These are phyloP conservation scores for Anoncus sp. DNA, from an alignment of 2,888 invertebrate genomes.

Conservation along the genomic window DNA sequence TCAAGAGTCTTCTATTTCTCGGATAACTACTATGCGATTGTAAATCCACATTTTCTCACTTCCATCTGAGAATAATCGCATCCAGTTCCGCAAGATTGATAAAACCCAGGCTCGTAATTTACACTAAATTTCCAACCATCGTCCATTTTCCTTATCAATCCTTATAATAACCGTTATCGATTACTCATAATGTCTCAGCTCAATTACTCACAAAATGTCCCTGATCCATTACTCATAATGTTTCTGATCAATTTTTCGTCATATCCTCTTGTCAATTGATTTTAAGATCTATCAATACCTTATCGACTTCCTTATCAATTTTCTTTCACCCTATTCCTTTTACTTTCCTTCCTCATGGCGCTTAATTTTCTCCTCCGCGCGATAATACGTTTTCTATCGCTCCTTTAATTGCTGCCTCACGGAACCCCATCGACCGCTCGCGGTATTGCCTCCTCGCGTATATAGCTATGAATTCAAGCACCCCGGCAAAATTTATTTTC, in stretches of 20 bases:
- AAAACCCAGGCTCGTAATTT: background rate
- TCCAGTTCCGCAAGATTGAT: background rate
- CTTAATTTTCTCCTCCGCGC: background rate
- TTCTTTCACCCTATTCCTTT: background rate
- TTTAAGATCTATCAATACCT: slow-evolving; percentile 6
- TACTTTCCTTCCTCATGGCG: background rate
- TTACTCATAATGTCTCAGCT: too few relatives aligned
- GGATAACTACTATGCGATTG: background rate
- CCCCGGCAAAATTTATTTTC: slow-evolving; percentile 35
- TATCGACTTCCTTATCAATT: background rate
- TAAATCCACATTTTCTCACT: slow-evolving; percentile 38
- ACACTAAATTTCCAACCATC: background rate
- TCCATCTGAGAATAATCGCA: slow-evolving; percentile 24
- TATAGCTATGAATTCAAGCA: slow-evolving; percentile 19
- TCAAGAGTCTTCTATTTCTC: background rate
- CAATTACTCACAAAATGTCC: too few relatives aligned
- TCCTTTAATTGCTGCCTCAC: slow-evolving; percentile 46
- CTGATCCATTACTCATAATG: background rate
- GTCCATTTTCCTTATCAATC: background rate
- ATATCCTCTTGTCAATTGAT: background rate
- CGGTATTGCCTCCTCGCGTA: slow-evolving; percentile 12
- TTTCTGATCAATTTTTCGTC: background rate
- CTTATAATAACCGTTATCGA: too few relatives aligned
- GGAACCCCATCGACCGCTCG: slow-evolving; percentile 19
- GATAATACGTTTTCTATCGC: slow-evolving; percentile 1